Conservation (phyloP, 2,888 invertebrate species). For the Sarcophaga carnaria region DNA sequence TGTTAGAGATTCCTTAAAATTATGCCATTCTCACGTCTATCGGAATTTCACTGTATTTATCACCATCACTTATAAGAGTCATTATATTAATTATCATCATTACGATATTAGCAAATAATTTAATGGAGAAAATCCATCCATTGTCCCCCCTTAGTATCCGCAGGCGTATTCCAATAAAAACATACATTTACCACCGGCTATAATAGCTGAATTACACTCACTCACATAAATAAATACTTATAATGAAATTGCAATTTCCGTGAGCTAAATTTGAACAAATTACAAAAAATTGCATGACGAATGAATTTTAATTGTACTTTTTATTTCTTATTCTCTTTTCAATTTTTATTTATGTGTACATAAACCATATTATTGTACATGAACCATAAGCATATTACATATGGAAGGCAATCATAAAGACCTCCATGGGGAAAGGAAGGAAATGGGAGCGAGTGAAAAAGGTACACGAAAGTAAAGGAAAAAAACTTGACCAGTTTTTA, state of each 20-base stretch:
- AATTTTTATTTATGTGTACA: not conserved
- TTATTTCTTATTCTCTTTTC: not conserved
- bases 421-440: not conserved
- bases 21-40: too few species aligned
- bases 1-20: too few species aligned
- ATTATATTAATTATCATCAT: slow-evolving; percentile 42
- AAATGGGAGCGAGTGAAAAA: not conserved
- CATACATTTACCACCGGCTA: slow-evolving; percentile 9
- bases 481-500: slow-evolving; percentile 40
- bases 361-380: too few species aligned
- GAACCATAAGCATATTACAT: too few species aligned
- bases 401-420: too few species aligned
- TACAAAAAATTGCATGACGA: slow-evolving; percentile 73
- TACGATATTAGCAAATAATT: slow-evolving; percentile 51
- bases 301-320: slow-evolving; percentile 69
- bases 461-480: not conserved
- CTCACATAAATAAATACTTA: slow-evolving; percentile 28
- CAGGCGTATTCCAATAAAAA: not conserved
- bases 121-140: slow-evolving; percentile 20
- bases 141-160: too few species aligned
- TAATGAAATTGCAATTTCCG: slow-evolving; percentile 71
- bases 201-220: not conserved
- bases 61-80: slow-evolving; percentile 29
- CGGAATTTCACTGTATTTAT: not conserved
- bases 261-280: slow-evolving; percentile 71